A percentile compares a stretch with the other conserved stretches of the same genome.
Conservation (phyloP, 2,113 vertebrate species). For the Poecile atricapillus region DNA sequence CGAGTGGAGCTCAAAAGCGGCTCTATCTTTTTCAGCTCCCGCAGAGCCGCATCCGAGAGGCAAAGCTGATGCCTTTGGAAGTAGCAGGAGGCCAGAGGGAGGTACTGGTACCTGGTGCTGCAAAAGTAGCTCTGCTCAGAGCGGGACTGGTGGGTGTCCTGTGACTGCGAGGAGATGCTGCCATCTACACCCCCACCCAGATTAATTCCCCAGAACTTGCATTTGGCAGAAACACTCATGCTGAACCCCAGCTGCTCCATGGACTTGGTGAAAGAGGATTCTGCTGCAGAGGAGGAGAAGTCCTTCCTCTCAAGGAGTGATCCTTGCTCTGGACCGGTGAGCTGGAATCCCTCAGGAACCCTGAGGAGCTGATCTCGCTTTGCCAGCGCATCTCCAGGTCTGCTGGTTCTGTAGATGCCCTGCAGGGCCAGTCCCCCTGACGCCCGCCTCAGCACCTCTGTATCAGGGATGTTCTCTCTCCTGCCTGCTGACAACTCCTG, state of each 20-base stretch:
- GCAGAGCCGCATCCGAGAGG: constrained; percentile 55
- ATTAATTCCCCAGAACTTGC: not conserved
- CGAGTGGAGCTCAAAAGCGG: not conserved
- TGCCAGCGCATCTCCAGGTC: not conserved
- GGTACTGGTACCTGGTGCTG: constrained; percentile 40
- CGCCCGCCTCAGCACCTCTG: constrained; percentile 35
- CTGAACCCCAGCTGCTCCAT: constrained; percentile 57
- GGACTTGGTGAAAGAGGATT: constrained; percentile 44
- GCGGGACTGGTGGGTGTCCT: not conserved
- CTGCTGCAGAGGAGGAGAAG: constrained; percentile 31
- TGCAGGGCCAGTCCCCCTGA: constrained; percentile 70
- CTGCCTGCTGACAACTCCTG: not conserved
- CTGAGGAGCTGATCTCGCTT: constrained; percentile 1
- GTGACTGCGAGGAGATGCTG: not conserved
- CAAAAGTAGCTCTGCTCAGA: constrained; percentile 45
- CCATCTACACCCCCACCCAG: not conserved
- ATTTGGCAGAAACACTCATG: not conserved
- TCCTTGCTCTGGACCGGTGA: constrained; percentile 24
- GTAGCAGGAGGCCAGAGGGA: constrained; percentile 64
- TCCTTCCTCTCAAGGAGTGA: not conserved
- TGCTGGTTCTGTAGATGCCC: constrained; percentile 61
- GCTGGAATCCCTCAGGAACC: constrained; percentile 18
- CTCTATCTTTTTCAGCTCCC: constrained; percentile 51
- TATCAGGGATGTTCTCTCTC: not conserved
- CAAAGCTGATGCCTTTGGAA: constrained; percentile 49